Conservation (phyloP, 2,888 invertebrate species). For the Volucella inanis region DNA sequence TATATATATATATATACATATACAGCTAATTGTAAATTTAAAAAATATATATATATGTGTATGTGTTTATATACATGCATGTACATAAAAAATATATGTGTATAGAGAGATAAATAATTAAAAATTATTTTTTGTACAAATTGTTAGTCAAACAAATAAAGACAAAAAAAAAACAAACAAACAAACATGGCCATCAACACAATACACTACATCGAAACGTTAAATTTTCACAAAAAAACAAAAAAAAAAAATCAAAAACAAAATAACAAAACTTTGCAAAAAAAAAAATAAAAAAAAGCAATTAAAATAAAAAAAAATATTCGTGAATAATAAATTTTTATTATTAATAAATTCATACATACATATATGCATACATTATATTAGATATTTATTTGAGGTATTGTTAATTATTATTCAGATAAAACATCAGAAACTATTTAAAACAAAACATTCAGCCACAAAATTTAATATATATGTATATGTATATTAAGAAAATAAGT, state of each 20-base stretch:
- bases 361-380: constrained; percentile 38
- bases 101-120: constrained; percentile 18
- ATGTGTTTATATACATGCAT: constrained; percentile 4
- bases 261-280: neutral
- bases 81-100: constrained; percentile 6
- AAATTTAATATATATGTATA: too few relatives aligned
- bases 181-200: constrained; percentile 52
- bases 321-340: neutral
- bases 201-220: constrained; percentile 60
- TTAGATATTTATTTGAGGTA: constrained; percentile 32
- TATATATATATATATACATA: neutral
- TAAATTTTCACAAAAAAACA: constrained; percentile 28
- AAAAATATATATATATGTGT: neutral
- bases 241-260: constrained; percentile 4
- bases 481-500: neutral
- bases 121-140: constrained; percentile 55
- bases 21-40: constrained; percentile 38
- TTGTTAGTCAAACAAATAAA: constrained; percentile 32
- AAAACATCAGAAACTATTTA: neutral
- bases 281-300: neutral
- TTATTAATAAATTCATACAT: constrained; percentile 12
- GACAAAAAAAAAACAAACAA: constrained; percentile 13
- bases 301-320: constrained; percentile 1
- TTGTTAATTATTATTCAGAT: constrained; percentile 27
- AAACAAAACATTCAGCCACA: constrained; percentile 4